These are phyloP conservation scores for Bujurquina vittata DNA, from an alignment of 2,113 vertebrate genomes.

Conservation along the genomic window DNA sequence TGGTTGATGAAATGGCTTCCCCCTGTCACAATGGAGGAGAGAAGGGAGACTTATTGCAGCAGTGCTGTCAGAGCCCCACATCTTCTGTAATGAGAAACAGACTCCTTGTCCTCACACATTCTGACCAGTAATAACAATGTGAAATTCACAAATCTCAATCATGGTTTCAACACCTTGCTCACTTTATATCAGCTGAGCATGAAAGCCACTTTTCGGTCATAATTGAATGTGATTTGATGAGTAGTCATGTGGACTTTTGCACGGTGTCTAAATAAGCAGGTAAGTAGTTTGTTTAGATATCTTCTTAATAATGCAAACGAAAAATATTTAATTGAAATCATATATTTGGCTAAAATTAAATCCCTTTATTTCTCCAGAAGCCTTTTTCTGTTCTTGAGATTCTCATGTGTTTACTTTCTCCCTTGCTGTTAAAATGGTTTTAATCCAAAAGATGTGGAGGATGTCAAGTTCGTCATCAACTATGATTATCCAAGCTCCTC, in stretches of 20 bases:
- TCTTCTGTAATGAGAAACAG: conserved; percentile 99
- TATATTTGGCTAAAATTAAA: not conserved
- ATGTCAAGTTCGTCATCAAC: conserved; percentile 99
- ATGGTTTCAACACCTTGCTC: conserved; percentile 4
- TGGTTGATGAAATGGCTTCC: conserved; percentile 18
- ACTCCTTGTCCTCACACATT: conserved; percentile 73
- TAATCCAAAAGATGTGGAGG: conserved; percentile 90
- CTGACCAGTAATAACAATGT: conserved; percentile 29
- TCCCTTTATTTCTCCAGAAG: not conserved
- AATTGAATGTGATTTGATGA: not conserved
- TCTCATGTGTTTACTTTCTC: conserved; percentile 11
- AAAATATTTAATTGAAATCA: not conserved
- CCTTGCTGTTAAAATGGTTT: conserved; percentile 19
- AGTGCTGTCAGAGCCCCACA: conserved; percentile 82
- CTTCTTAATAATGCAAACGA: not conserved
- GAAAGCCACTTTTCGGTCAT: conserved; percentile 1
- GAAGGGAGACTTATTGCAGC: conserved; percentile 72
- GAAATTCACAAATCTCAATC: conserved; percentile 21
- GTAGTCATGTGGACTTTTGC: conserved; percentile 30
- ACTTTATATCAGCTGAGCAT: not conserved
- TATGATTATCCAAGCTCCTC: conserved; percentile 99
- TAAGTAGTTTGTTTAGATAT: conserved; percentile 52
- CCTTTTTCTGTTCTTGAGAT: not conserved
- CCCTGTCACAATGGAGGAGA: conserved; percentile 38
- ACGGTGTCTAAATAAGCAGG: conserved; percentile 40